A percentile compares a stretch with the other conserved stretches of the same genome.
These are phyloP conservation scores for Glossophaga mutica DNA, from an alignment of 2,797 vertebrate species.

Conservation along the genomic window DNA sequence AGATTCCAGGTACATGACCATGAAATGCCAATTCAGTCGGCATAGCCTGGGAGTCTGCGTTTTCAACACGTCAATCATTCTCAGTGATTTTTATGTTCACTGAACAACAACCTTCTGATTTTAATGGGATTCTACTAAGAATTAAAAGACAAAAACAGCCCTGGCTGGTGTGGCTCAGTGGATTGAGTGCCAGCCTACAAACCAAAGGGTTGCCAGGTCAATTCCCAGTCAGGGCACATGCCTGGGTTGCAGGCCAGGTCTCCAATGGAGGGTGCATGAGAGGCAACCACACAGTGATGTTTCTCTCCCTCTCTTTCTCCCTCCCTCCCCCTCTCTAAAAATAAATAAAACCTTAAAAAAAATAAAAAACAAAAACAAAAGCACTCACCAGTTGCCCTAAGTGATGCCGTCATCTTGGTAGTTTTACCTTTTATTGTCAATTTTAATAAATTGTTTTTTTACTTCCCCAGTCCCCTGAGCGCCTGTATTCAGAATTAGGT, in stretches of 20 bases:
- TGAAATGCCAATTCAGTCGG: not conserved
- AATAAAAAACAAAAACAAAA: not conserved
- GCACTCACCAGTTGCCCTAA: not conserved
- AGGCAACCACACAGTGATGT: too few species aligned
- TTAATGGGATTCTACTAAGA: not conserved
- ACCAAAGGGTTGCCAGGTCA: too few species aligned
- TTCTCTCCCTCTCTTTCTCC: too few species aligned
- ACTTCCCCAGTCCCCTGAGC: slow-evolving; percentile 4
- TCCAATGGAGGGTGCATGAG: too few species aligned
- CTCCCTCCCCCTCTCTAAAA: too few species aligned
- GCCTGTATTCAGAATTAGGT: not conserved
- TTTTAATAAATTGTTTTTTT: slow-evolving; percentile 29
- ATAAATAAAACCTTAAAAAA: too few species aligned
- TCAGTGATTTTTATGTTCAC: slow-evolving; percentile 12
- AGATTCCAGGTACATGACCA: not conserved
- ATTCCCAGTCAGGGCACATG: too few species aligned
- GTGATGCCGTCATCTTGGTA: not conserved
- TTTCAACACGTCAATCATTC: not conserved
- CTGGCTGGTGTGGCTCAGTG: too few species aligned
- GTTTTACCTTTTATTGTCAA: not conserved
- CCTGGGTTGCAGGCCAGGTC: too few species aligned
- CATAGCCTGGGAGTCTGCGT: not conserved
- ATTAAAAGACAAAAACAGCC: not conserved
- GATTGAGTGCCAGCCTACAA: too few species aligned
- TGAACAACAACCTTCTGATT: slow-evolving; percentile 11